Evolutionary conservation across 2,113 vertebrate species (phyloP), one percentile per base, ranked within the genome.

Genomic region (Balaeniceps rex): DNA sequence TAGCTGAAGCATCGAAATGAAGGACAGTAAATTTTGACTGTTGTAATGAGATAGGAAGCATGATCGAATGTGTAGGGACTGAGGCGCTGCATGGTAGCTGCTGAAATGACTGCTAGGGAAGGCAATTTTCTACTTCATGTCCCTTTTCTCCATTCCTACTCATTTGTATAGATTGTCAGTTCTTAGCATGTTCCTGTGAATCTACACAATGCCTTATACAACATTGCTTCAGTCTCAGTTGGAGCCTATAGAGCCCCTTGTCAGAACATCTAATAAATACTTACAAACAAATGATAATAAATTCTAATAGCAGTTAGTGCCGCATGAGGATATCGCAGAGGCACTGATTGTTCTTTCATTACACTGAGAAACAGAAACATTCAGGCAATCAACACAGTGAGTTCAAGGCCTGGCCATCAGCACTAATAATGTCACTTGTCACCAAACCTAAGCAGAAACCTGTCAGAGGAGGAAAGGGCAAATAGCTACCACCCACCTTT

Each of bases 291-390:
- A 95, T 44, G 55, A 90, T 34, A 83, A 83, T 90, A 95, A 97
- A 94, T 95, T 88, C 66, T 83, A 94, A 88, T 68, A 88, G 83
- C 87, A 94, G 82, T 95, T 94, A 86, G 60, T 86, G 75, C 74
- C 3, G 3, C 91, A 76, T 80, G 87, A 93, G 82, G 4, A 11
- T 95, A 91, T 83, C 91, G 77, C 83, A 94, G 84, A 93, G 58
- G 52, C 84, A 90, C 88, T 94, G 96, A 92, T 90, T 91, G 81
- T 94, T 95, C 87, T 83, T 95, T 95, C 86, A 77, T 87, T 97
- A 93, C 90, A 76, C 76, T 46, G 81, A 57, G 83, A 95, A 96
- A 95, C 76, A 92, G 88, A 97, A 96, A 82, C 69, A 92, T 94
- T 90, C 88, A 94, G 63, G 65, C 85, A 96, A 91, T 93, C 94